phyloP scores from a whole-genome alignment of 2,797 vertebrate genomes.

The Bovichtus diacanthus region DNA sequence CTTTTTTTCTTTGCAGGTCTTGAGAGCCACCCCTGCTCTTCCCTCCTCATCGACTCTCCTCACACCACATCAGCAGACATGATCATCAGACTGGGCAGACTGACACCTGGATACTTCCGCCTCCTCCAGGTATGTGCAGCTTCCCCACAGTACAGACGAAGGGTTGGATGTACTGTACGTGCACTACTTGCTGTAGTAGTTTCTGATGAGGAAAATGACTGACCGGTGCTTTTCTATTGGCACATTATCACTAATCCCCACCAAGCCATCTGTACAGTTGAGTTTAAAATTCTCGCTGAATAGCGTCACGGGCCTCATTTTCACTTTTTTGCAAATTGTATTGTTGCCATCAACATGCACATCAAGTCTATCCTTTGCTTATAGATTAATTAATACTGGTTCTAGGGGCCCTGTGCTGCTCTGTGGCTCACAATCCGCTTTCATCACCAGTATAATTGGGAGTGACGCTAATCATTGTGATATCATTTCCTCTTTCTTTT shows the following conservation, averaged over 20 bases:
- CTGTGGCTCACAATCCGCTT: constrained; percentile 43
- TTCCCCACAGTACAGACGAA: neutral
- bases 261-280: neutral
- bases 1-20: constrained; percentile 52
- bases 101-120: constrained; percentile 95
- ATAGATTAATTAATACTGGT: neutral
- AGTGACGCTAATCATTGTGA: constrained; percentile 53
- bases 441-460: constrained; percentile 47
- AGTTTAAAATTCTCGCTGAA: neutral
- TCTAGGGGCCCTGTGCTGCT: neutral
- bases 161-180: no score
- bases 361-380: neutral
- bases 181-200: neutral
- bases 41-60: neutral
- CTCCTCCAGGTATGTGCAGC: constrained; percentile 89
- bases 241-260: neutral
- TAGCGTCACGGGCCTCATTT: neutral
- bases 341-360: neutral
- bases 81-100: constrained; percentile 91
- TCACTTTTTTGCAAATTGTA: neutral
- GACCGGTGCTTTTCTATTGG: neutral
- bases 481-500: constrained; percentile 34
- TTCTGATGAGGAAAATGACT: neutral
- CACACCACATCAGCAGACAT: constrained; percentile 67
- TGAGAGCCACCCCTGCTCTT: constrained; percentile 33